Percentiles rank a stretch among this genome's conserved stretches.
Conservation (phyloP, 1,140 invertebrate genomes). For the Sinonovacula constricta region DNA sequence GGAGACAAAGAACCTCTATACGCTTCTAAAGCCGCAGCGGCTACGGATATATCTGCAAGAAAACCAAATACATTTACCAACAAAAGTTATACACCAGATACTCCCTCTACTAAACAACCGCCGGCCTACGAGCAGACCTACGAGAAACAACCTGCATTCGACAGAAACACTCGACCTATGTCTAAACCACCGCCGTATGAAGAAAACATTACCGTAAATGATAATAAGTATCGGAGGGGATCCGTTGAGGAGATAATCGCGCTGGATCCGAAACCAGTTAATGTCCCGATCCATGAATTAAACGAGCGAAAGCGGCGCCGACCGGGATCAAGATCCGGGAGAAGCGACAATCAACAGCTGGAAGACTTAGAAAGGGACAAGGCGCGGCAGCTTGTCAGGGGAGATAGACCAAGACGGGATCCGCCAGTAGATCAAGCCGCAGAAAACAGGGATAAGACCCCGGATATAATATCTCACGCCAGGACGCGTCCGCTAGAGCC, state of each 20-base stretch:
- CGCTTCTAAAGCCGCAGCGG: not conserved
- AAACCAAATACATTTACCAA: conserved; percentile 3
- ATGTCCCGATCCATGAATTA: not conserved
- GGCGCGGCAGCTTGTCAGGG: conserved; percentile 35
- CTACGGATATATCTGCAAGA: not conserved
- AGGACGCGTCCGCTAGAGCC: conserved; percentile 17
- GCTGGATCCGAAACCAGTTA: conserved; percentile 2
- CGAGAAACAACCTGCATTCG: conserved; percentile 3
- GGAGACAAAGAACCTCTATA: conserved; percentile 13
- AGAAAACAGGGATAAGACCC: conserved; percentile 2
- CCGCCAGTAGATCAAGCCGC: not conserved
- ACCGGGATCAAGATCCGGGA: conserved; percentile 1
- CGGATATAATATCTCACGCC: conserved; percentile 32
- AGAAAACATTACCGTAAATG: no score
- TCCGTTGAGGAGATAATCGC: conserved; percentile 47
- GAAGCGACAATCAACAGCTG: not conserved
- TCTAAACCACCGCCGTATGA: conserved; percentile 47
- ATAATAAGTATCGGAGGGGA: conserved; percentile 13
- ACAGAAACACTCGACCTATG: no score
- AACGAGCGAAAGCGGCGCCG: conserved; percentile 25
- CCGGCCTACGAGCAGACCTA: conserved; percentile 51
- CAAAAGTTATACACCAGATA: conserved; percentile 17
- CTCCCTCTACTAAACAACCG: conserved; percentile 5
- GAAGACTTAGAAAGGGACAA: conserved; percentile 22
- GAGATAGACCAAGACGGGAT: conserved; percentile 25